Percentiles rank a stretch among this genome's conserved stretches.
These are phyloP conservation scores for Cryptocephalus moraei DNA, from an alignment of 2,888 invertebrate species.

Conservation along the genomic window DNA sequence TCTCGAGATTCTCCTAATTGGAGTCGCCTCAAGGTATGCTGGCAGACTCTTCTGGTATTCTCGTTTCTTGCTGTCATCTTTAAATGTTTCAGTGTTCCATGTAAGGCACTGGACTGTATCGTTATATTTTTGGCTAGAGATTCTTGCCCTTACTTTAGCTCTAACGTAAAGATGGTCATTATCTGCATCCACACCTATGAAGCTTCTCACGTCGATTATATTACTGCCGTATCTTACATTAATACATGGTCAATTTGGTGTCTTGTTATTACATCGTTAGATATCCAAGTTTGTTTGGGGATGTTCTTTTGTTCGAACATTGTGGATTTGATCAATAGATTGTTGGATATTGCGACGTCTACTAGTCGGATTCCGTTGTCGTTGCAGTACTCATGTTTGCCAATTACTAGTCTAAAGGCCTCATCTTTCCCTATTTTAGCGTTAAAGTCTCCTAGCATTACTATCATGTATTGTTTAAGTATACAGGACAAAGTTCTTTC, in stretches of 20 bases:
- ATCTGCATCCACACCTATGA: background rate
- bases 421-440: background rate
- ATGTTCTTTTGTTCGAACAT: background rate
- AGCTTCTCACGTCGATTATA: background rate
- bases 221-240: background rate
- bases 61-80: too few species aligned
- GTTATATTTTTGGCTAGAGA: too few species aligned
- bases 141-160: too few species aligned
- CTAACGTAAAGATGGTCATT: too few species aligned
- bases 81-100: too few species aligned
- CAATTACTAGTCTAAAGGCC: background rate
- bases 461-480: too few species aligned
- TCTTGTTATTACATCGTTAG: background rate
- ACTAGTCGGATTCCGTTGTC: background rate
- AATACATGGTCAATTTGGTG: background rate
- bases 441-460: background rate
- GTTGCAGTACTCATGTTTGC: too few species aligned
- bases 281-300: background rate
- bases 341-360: background rate
- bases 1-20: too few species aligned
- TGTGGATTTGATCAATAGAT: background rate
- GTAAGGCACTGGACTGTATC: too few species aligned
- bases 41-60: too few species aligned
- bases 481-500: too few species aligned
- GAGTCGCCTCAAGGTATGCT: too few species aligned